Evolutionary conservation across 2,888 invertebrate species (phyloP), one percentile per base, ranked within the genome.

Genomic region (Agonum fuliginosum): DNA sequence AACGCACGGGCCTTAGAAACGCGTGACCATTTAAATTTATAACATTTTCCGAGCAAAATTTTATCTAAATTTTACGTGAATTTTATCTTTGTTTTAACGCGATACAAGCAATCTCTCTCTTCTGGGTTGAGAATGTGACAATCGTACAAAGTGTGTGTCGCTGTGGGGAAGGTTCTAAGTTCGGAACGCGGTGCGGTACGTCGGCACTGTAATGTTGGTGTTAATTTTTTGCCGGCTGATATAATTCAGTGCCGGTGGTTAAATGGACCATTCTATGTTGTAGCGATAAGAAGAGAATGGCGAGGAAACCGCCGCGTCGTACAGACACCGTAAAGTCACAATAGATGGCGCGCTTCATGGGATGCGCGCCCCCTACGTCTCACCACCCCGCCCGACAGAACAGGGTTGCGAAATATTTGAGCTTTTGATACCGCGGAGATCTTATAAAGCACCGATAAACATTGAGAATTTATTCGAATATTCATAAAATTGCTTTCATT

Each of bases 121-220:
- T 24, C 10, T 43, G 14, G 17, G n/a, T 10, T 48, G 22, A 67
- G 75, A 75, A 6, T 37, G 75, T 51, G 48, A 34, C 46, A 17
- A 34, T 67, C 14, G 76, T 73, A 69, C 80, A 70, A 78, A 51
- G 79, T 81, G 65, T 77, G 79, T 80, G 80, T 80, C 65, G 77
- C 54, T 37, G 65, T 54, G 78, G 67, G 69, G 80, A 75, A 81
- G 81, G 79, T 80, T 69, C 80, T 81, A 81, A 81, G 76, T 75
- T 78, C 80, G 79, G 48, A 80, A 79, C 80, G 79, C 79, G 81
- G 81, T 82, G 82, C 82, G 83, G 84, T 83, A 78, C 76, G 81
- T 81, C 80, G 81, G 81, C 81, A 81, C 79, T 80, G 80, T 80
- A 79, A 79, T 77, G 81, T 70, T 43, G 77, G 79, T 78, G 80